phyloP scores from a whole-genome alignment of 1,140 invertebrate species.

The Calephelis nemesis region DNA sequence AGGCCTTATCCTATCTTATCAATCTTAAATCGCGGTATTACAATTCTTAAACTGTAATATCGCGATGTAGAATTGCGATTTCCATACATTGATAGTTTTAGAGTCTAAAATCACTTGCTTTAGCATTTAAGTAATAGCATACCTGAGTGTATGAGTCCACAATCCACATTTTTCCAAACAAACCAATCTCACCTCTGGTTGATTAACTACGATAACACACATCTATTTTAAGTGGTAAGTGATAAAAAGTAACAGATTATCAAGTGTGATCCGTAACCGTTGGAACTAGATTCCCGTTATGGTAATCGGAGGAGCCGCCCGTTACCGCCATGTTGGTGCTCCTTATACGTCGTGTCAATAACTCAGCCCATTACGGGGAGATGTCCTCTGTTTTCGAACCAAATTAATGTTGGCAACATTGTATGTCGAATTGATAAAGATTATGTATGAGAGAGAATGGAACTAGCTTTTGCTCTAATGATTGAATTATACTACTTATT shows the following conservation, averaged over 20 bases:
- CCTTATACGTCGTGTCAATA: constrained; percentile 41
- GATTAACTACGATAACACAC: neutral
- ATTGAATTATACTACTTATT: too few relatives aligned
- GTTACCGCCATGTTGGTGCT: constrained; percentile 49
- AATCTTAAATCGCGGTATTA: too few relatives aligned
- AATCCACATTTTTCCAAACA: too few relatives aligned
- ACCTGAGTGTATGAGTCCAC: too few relatives aligned
- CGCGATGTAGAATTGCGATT: too few relatives aligned
- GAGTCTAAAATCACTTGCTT: too few relatives aligned
- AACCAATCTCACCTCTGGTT: neutral
- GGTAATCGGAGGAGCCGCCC: constrained; percentile 39
- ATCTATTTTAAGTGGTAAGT: neutral
- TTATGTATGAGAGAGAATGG: neutral
- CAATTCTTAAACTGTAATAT: too few relatives aligned
- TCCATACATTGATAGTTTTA: too few relatives aligned
- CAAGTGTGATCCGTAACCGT: constrained; percentile 33
- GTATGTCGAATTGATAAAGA: neutral
- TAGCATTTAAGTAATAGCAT: too few relatives aligned
- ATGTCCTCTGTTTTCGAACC: constrained; percentile 25
- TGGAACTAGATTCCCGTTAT: constrained; percentile 45
- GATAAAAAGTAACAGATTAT: constrained; percentile 3
- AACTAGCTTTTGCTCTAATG: neutral
- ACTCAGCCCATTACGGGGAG: constrained; percentile 43
- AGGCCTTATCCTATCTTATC: too few relatives aligned
- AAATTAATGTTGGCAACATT: constrained; percentile 3